A percentile compares a stretch with the other conserved stretches of the same genome.
Conservation (phyloP, 1,140 invertebrate genomes). For the Trichoplusia ni region DNA sequence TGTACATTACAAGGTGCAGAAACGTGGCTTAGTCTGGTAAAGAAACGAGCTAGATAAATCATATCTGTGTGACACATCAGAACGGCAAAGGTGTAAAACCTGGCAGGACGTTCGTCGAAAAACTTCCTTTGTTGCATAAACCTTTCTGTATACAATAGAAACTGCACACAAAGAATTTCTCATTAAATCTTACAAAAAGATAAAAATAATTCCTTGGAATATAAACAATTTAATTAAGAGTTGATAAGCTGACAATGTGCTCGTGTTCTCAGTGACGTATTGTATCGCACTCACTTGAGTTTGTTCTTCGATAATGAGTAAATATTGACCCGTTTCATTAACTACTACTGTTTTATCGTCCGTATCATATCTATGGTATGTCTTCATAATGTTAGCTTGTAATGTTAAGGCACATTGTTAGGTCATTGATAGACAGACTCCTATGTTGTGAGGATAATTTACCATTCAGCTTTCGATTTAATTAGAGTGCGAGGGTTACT, state of each 20-base stretch:
- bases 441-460: too few relatives aligned
- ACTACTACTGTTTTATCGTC: constrained; percentile 8
- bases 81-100: constrained; percentile 20
- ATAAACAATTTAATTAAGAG: constrained; percentile 19
- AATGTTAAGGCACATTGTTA: background rate
- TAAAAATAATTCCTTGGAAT: constrained; percentile 2
- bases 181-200: background rate
- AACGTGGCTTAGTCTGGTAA: constrained; percentile 14
- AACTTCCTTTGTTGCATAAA: constrained; percentile 4
- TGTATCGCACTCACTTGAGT: background rate
- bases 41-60: constrained; percentile 21
- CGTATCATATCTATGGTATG: constrained; percentile 20
- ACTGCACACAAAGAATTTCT: background rate
- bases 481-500: too few relatives aligned
- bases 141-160: constrained; percentile 3
- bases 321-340: constrained; percentile 17
- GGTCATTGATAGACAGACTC: background rate
- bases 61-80: constrained; percentile 6
- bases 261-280: constrained; percentile 10
- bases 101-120: constrained; percentile 5
- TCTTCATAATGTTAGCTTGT: background rate
- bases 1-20: background rate
- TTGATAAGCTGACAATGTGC: constrained; percentile 26
- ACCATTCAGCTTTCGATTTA: too few relatives aligned
- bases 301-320: constrained; percentile 22